Conservation (phyloP, 1,140 invertebrate genomes). For the Temnothorax curvispinosus region DNA sequence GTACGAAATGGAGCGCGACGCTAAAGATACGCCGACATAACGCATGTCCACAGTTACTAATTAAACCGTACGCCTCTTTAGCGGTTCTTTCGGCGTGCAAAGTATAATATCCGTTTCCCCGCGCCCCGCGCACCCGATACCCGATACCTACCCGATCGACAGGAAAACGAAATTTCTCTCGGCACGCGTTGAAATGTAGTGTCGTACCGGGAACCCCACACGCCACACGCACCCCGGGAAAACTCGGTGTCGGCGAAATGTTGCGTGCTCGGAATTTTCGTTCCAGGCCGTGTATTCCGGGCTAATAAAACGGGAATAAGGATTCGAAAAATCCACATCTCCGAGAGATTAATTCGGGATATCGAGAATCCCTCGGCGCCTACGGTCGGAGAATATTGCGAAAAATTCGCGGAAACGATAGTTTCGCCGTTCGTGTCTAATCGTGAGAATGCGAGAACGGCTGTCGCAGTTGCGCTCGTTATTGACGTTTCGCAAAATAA, state of each 20-base stretch:
- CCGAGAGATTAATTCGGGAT: not conserved
- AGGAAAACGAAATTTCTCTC: not conserved
- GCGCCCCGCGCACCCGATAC: not conserved
- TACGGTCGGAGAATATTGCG: not conserved
- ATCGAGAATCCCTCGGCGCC: not conserved
- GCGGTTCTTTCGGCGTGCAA: not conserved
- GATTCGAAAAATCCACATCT: not conserved
- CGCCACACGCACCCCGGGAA: not conserved
- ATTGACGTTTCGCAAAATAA: slow-evolving; percentile 10
- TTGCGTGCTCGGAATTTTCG: slow-evolving; percentile 12
- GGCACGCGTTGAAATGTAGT: not conserved
- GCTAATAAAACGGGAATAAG: not conserved
- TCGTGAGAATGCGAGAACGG: not conserved
- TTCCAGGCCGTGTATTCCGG: not conserved
- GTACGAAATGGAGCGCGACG: not conserved
- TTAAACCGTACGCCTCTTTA: not conserved
- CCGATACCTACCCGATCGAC: not conserved
- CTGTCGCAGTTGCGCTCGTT: not conserved
- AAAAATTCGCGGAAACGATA: not conserved
- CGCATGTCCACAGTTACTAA: not conserved
- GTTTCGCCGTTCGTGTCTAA: not conserved
- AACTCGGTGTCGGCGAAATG: not conserved
- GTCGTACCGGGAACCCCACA: not conserved
- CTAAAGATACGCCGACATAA: not conserved
- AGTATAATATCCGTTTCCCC: not conserved